Evolutionary conservation across 2,797 vertebrate species (phyloP).

Genomic region (Helarctos malayanus): DNA sequence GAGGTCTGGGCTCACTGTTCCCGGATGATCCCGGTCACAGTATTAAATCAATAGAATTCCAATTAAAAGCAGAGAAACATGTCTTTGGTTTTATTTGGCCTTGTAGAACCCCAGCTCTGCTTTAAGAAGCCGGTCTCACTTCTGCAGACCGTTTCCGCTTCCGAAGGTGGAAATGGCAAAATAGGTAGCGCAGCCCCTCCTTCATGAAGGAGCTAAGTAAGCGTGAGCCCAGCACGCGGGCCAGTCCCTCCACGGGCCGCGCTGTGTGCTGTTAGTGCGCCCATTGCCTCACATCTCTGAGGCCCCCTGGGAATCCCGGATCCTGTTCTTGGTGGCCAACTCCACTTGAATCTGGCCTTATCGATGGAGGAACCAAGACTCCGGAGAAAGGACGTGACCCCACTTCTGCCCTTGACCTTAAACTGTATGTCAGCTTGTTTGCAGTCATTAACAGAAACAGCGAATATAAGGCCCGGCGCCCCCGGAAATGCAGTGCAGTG

Average conservation of each 20-base stretch:
- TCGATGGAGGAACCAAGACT: not conserved
- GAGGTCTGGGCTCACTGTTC: not conserved
- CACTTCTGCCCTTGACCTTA: not conserved
- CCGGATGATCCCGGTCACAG: not conserved
- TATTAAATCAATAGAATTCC: slow-evolving; percentile 20
- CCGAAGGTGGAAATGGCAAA: not conserved
- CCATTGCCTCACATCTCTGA: not conserved
- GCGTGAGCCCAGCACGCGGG: not conserved
- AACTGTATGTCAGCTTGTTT: not conserved
- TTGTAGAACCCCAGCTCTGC: not conserved
- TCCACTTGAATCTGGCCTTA: not conserved
- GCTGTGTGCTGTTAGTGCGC: fast-evolving
- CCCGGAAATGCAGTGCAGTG: not conserved
- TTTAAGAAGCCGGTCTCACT: not conserved
- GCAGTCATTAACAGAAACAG: not conserved
- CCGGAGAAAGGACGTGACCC: not conserved
- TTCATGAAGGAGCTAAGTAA: not conserved
- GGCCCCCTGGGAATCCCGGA: not conserved
- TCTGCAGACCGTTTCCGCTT: not conserved
- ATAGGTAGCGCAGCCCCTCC: not conserved
- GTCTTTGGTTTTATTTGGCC: not conserved
- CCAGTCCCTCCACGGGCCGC: not conserved
- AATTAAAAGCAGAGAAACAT: slow-evolving; percentile 36
- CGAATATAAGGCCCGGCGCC: not conserved
- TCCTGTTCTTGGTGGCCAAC: not conserved